Evolutionary conservation across 2,113 vertebrate genomes (phyloP).

Genomic region (Hyperoodon ampullatus): DNA sequence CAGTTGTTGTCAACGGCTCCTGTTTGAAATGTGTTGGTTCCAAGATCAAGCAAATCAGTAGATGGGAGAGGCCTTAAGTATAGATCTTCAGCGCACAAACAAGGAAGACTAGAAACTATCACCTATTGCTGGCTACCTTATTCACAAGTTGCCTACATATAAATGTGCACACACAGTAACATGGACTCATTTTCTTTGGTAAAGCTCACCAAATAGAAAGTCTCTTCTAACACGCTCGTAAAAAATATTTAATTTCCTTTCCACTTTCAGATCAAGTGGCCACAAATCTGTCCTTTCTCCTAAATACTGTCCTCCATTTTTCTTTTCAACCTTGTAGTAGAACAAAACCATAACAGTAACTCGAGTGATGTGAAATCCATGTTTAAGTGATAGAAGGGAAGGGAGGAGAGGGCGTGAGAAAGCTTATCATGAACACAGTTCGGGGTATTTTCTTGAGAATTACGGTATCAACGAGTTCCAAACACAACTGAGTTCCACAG

Average conservation of each 20-base stretch:
- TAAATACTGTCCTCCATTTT: neutral
- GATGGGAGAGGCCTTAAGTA: neutral
- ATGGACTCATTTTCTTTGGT: neutral
- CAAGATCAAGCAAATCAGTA: neutral
- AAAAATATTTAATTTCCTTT: neutral
- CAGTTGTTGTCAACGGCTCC: neutral
- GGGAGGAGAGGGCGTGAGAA: neutral
- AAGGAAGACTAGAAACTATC: neutral
- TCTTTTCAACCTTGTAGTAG: neutral
- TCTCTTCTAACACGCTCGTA: neutral
- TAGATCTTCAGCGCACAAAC: neutral
- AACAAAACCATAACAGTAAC: neutral
- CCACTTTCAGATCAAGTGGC: neutral
- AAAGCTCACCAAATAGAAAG: neutral
- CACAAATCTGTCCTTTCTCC: neutral
- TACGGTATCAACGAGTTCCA: neutral
- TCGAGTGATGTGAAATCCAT: accelerated
- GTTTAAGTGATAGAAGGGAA: neutral
- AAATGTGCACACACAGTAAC: neutral
- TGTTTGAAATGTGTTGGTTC: neutral
- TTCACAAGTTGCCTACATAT: neutral
- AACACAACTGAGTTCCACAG: neutral
- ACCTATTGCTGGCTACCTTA: neutral
- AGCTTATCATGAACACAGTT: neutral
- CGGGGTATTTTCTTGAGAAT: neutral